These are phyloP conservation scores for Drosophila suzukii DNA, from an alignment of 1,140 invertebrate species.

Conservation along the genomic window DNA sequence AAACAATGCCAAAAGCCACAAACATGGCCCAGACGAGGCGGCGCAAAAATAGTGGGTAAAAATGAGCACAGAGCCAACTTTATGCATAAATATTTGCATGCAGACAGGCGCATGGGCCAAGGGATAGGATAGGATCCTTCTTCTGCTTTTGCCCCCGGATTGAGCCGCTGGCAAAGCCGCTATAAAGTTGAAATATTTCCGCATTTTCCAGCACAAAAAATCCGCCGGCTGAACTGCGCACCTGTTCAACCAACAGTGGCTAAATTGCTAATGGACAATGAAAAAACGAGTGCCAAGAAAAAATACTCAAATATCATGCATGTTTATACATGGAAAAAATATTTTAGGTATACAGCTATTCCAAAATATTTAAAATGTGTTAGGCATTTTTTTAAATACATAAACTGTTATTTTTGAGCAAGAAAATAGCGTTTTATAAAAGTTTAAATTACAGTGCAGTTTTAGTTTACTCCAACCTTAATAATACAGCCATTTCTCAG, in stretches of 20 bases:
- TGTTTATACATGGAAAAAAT: too few species aligned
- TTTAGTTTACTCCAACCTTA: slow-evolving; percentile 41
- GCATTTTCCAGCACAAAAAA: slow-evolving; percentile 51
- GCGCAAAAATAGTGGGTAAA: slow-evolving; percentile 55
- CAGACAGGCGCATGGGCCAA: slow-evolving; percentile 53
- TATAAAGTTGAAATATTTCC: slow-evolving; percentile 52
- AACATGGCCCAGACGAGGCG: slow-evolving; percentile 70
- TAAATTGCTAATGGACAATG: slow-evolving; percentile 69
- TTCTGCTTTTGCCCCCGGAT: slow-evolving; percentile 2
- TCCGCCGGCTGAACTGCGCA: slow-evolving; percentile 34
- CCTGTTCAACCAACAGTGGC: slow-evolving; percentile 35
- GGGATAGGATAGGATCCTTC: slow-evolving; percentile 3
- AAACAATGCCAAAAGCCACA: slow-evolving; percentile 80
- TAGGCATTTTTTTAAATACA: too few species aligned
- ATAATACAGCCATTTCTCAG: slow-evolving; percentile 71
- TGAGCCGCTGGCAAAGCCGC: slow-evolving; percentile 47
- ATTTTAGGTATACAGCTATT: too few species aligned
- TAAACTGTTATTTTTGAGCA: too few species aligned
- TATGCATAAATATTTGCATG: slow-evolving; percentile 82
- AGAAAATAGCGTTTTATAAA: background rate
- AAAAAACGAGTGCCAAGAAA: slow-evolving; percentile 6
- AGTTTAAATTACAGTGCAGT: slow-evolving; percentile 30
- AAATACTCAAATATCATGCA: slow-evolving; percentile 2
- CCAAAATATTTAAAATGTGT: too few species aligned
- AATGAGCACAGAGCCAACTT: slow-evolving; percentile 80